These are phyloP conservation scores for Ginglymostoma cirratum DNA, from an alignment of 2,113 vertebrate species.

Conservation along the genomic window DNA sequence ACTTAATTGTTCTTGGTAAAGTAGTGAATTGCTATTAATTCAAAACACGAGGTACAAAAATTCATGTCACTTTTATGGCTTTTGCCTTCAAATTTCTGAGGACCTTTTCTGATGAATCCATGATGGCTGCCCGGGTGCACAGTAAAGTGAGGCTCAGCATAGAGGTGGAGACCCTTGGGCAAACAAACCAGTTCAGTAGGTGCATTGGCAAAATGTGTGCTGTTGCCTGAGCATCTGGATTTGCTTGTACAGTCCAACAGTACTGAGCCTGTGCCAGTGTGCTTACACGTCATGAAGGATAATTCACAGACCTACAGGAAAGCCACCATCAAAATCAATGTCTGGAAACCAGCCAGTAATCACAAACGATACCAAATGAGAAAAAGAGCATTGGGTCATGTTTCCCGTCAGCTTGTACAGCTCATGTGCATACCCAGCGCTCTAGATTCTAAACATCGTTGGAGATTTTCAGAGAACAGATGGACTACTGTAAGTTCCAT, in stretches of 20 bases:
- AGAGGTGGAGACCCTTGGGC: not conserved
- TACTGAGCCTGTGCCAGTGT: not conserved
- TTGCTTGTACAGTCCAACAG: not conserved
- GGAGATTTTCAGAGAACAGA: not conserved
- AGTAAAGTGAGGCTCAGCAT: not conserved
- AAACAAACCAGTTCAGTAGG: not conserved
- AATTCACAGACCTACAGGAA: not conserved
- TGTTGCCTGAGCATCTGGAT: not conserved
- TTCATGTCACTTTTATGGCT: not conserved
- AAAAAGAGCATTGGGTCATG: not conserved
- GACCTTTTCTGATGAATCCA: too few species aligned
- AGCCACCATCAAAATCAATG: not conserved
- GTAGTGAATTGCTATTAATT: not conserved
- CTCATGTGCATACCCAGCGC: not conserved
- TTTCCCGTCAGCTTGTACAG: not conserved
- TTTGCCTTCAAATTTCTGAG: not conserved
- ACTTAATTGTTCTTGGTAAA: not conserved
- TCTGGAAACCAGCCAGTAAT: not conserved
- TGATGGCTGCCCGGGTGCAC: too few species aligned
- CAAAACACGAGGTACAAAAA: not conserved
- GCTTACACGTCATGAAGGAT: not conserved
- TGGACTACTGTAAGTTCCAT: not conserved
- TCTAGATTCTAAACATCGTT: not conserved
- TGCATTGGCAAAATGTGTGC: not conserved
- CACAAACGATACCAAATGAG: not conserved